These are phyloP conservation scores for Platysternon megacephalum DNA, from an alignment of 2,113 vertebrate species.

Conservation along the genomic window DNA sequence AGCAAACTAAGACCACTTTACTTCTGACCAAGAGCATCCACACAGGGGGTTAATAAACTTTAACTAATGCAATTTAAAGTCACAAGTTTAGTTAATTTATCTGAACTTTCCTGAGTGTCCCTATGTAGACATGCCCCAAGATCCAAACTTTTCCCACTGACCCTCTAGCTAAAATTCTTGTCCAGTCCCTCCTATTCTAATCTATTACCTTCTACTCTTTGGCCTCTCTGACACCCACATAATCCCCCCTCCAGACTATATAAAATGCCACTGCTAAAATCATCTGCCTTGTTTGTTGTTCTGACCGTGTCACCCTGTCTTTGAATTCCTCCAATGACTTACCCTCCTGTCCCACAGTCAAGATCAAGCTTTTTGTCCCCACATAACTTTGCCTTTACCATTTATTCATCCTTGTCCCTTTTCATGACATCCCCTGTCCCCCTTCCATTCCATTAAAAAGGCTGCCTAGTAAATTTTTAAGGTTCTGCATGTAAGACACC, in stretches of 20 bases:
- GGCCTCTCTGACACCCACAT: background rate
- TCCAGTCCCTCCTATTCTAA: background rate
- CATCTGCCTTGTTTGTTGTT: background rate
- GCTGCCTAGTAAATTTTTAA: background rate
- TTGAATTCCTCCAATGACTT: background rate
- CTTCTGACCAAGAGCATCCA: background rate
- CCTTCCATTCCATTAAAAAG: background rate
- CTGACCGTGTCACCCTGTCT: background rate
- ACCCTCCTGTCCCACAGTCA: background rate
- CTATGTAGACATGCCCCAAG: background rate
- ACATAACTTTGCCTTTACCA: background rate
- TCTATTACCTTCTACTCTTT: background rate
- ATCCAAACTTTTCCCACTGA: background rate
- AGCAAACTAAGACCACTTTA: background rate
- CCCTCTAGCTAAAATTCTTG: background rate
- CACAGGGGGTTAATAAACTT: background rate
- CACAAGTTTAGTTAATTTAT: background rate
- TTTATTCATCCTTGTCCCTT: background rate
- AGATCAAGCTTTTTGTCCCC: background rate
- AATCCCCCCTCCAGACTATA: background rate
- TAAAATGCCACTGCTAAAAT: background rate
- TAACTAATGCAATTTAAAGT: background rate
- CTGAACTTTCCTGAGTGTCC: background rate
- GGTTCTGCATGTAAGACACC: background rate
- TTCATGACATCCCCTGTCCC: fast-evolving